Percentiles rank a stretch among this genome's conserved stretches.
Conservation (phyloP, 2,113 vertebrate genomes). For the Copsychus sechellarum region DNA sequence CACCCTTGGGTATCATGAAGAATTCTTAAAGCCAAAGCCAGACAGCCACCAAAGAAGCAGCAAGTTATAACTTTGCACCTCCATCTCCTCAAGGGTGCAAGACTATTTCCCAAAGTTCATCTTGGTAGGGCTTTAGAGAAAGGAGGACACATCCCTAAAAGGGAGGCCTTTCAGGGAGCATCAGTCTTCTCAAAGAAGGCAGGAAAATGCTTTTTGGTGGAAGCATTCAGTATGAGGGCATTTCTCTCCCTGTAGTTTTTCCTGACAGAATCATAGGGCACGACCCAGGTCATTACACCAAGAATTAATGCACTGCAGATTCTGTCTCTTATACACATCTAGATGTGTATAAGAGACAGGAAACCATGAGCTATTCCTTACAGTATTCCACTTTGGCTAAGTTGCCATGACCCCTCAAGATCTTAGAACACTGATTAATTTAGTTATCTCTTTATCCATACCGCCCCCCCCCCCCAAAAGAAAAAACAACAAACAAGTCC, state of each 20-base stretch:
- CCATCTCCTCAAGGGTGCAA: background rate
- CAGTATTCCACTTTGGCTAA: background rate
- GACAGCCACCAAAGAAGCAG: background rate
- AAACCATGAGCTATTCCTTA: background rate
- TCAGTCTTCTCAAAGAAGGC: background rate
- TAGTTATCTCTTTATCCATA: background rate
- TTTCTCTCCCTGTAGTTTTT: background rate
- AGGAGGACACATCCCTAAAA: background rate
- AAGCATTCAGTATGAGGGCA: background rate
- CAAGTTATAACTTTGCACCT: background rate
- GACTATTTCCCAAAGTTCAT: background rate
- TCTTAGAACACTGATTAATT: background rate
- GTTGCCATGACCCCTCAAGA: background rate
- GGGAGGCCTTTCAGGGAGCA: background rate
- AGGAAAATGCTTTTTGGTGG: background rate
- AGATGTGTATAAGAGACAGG: too few relatives aligned
- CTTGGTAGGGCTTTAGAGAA: background rate
- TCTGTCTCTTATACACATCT: too few relatives aligned
- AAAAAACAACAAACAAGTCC: background rate
- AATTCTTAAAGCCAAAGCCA: background rate
- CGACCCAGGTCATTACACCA: background rate
- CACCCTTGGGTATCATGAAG: background rate
- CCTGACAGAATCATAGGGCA: background rate
- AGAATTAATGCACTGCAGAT: background rate
- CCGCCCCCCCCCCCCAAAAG: fast-evolving